phyloP scores from a whole-genome alignment of 2,888 invertebrate species.

The Drosophila hamatofila region DNA sequence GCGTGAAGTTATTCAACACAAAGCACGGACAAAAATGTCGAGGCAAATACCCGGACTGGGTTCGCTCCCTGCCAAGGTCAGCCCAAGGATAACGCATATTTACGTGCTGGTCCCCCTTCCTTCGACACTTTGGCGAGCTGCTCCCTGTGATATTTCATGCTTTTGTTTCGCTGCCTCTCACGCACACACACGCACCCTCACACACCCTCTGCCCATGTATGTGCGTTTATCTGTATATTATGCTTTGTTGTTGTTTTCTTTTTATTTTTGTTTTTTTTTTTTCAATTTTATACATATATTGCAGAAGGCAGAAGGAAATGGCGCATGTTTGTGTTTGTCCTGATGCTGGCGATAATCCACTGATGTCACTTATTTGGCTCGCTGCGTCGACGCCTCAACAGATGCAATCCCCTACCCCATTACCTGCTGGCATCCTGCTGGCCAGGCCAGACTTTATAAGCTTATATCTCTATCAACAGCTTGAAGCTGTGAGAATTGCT shows the following conservation, averaged over 20 bases:
- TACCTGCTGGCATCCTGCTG: constrained; percentile 1
- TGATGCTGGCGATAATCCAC: constrained; percentile 75
- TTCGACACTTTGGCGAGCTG: constrained; percentile 57
- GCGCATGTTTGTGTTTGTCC: constrained; percentile 60
- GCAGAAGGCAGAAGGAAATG: constrained; percentile 63
- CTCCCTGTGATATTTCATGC: constrained; percentile 69
- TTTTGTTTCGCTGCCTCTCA: constrained; percentile 60
- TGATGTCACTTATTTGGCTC: constrained; percentile 76
- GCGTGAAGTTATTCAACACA: constrained; percentile 73
- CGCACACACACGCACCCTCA: constrained; percentile 28
- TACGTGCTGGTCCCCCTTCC: constrained; percentile 58
- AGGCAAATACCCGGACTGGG: constrained; percentile 29
- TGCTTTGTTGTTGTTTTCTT: constrained; percentile 42
- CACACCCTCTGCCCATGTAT: constrained; percentile 20
- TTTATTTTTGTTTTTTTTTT: constrained; percentile 51
- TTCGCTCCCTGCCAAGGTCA: constrained; percentile 72
- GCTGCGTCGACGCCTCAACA: constrained; percentile 52
- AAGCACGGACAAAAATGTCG: constrained; percentile 47
- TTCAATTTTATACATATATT: constrained; percentile 66
- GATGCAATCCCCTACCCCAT: constrained; percentile 17
- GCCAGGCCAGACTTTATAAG: constrained; percentile 44
- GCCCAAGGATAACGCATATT: constrained; percentile 78
- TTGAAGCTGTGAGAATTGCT: constrained; percentile 70
- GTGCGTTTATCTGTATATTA: constrained; percentile 45
- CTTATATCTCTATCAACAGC: constrained; percentile 70